A percentile compares a stretch with the other conserved stretches of the same genome.
phyloP scores from a whole-genome alignment of 2,888 invertebrate genomes.

The Dioctria rufipes region DNA sequence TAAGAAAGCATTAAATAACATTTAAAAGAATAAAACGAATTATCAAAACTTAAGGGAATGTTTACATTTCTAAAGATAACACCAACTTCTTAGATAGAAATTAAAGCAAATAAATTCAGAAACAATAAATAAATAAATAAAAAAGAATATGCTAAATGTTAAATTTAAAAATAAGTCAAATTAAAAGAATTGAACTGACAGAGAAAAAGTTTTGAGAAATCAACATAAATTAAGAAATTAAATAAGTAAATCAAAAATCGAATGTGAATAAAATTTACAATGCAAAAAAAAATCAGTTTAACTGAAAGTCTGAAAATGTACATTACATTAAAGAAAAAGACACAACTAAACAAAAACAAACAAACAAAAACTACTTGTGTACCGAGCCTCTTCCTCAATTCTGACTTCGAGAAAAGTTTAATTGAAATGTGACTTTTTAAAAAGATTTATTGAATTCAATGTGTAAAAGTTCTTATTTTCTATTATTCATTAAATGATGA shows the following conservation, averaged over 20 bases:
- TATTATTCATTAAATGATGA: constrained; percentile 52
- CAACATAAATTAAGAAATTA: background rate
- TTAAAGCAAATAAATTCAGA: constrained; percentile 31
- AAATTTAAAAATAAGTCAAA: background rate
- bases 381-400: too few relatives aligned
- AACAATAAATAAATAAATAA: constrained; percentile 18
- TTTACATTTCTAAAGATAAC: constrained; percentile 28
- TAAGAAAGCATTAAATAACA: background rate
- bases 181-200: background rate
- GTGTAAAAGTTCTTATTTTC: constrained; percentile 53
- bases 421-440: constrained; percentile 48
- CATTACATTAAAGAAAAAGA: background rate
- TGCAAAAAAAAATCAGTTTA: background rate
- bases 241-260: background rate
- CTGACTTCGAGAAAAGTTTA: background rate
- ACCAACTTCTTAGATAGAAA: constrained; percentile 56
- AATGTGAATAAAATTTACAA: constrained; percentile 18
- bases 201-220: constrained; percentile 1
- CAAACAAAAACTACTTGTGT: background rate
- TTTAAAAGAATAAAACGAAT: background rate
- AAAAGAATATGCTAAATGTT: background rate
- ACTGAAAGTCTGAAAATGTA: background rate
- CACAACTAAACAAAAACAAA: background rate
- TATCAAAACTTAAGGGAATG: background rate
- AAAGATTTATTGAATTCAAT: constrained; percentile 24